Percentiles rank a stretch among this genome's conserved stretches.
Evolutionary conservation across 2,797 vertebrate species (phyloP).

Genomic region (Numenius phaeopus): DNA sequence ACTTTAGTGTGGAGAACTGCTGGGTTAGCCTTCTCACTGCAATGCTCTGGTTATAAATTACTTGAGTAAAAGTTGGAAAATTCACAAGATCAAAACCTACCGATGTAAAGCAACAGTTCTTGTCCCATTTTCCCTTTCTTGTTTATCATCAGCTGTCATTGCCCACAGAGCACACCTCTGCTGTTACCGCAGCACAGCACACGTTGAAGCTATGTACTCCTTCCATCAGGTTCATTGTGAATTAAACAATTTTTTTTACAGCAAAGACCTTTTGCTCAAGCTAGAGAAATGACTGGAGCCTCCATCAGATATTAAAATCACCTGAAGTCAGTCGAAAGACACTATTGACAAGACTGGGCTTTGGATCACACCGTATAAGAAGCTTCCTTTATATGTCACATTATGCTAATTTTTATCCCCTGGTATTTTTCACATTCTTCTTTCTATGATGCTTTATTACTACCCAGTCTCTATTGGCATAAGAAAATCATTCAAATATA

Average conservation of each 20-base stretch:
- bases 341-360: not conserved
- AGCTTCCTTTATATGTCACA: not conserved
- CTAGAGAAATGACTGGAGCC: not conserved
- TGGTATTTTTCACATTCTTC: not conserved
- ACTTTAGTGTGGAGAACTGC: not conserved
- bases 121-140: not conserved
- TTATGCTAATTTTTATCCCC: not conserved
- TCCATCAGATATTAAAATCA: not conserved
- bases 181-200: not conserved
- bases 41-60: not conserved
- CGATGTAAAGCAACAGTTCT: not conserved
- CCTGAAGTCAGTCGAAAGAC: not conserved
- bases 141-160: not conserved
- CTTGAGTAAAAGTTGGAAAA: not conserved
- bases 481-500: not conserved
- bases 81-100: not conserved
- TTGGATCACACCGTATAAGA: not conserved
- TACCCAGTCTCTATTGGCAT: not conserved
- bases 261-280: not conserved
- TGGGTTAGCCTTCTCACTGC: conserved; percentile 28
- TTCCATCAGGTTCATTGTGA: not conserved
- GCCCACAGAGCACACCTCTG: not conserved
- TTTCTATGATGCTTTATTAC: not conserved
- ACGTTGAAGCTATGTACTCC: not conserved
- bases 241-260: not conserved